Evolutionary conservation across 2,888 invertebrate species (phyloP).

Genomic region (Tenthredo livida): DNA sequence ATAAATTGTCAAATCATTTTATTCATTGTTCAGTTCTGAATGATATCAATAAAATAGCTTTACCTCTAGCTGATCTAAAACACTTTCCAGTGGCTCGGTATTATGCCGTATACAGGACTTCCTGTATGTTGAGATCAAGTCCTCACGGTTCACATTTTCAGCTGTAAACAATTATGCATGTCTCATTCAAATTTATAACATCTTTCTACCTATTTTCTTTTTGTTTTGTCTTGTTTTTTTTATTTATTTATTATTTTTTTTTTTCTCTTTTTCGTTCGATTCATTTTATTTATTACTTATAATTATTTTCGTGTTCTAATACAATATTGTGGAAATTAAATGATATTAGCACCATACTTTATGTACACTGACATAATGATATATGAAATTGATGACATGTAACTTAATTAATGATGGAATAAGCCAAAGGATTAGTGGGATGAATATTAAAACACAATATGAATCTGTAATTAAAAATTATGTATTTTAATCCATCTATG

Average conservation of each 20-base stretch:
- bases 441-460: conserved; percentile 64
- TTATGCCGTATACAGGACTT: conserved; percentile 87
- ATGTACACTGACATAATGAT: conserved; percentile 30
- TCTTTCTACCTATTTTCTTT: neutral
- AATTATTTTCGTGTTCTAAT: neutral
- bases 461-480: conserved; percentile 63
- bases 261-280: neutral
- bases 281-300: neutral
- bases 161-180: conserved; percentile 79
- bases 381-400: conserved; percentile 41
- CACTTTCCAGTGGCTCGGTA: conserved; percentile 84
- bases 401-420: conserved; percentile 52
- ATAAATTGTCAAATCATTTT: conserved; percentile 1
- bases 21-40: conserved; percentile 4
- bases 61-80: conserved; percentile 88
- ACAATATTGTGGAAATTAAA: conserved; percentile 22
- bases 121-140: conserved; percentile 87
- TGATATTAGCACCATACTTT: conserved; percentile 39
- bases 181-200: conserved; percentile 43
- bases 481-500: conserved; percentile 63
- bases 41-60: conserved; percentile 62
- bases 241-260: neutral
- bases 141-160: conserved; percentile 83
- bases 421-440: conserved; percentile 63
- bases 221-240: neutral